These are phyloP conservation scores for Proterorhinus semilunaris DNA, from an alignment of 2,113 vertebrate genomes.

Conservation along the genomic window DNA sequence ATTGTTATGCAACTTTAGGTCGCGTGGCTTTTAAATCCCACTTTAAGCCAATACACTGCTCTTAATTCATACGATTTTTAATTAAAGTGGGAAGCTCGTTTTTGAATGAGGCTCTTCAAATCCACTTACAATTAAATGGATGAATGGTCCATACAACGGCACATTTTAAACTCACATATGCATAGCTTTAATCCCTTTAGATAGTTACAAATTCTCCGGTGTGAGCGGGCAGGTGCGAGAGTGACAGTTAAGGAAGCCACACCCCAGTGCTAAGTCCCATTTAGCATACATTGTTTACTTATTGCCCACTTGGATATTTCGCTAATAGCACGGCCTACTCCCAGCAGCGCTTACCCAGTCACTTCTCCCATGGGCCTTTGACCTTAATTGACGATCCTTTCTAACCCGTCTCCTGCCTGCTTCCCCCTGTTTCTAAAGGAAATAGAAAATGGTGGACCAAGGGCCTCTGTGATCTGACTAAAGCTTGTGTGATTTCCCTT, in stretches of 20 bases:
- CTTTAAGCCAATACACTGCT: constrained; percentile 24
- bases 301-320: constrained; percentile 51
- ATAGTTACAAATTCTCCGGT: constrained; percentile 40
- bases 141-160: constrained; percentile 32
- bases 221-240: constrained; percentile 58
- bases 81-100: constrained; percentile 28
- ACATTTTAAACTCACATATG: constrained; percentile 38
- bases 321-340: constrained; percentile 55
- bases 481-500: constrained; percentile 73
- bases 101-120: constrained; percentile 45
- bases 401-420: constrained; percentile 19
- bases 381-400: constrained; percentile 37
- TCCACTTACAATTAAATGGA: constrained; percentile 49
- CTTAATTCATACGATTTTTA: constrained; percentile 35
- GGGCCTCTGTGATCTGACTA: constrained; percentile 70
- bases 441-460: constrained; percentile 56
- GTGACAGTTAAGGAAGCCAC: constrained; percentile 32
- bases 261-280: constrained; percentile 57
- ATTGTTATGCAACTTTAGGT: constrained; percentile 22
- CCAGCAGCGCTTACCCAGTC: constrained; percentile 35
- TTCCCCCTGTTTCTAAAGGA: constrained; percentile 34
- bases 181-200: constrained; percentile 17
- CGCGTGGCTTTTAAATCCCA: constrained; percentile 21
- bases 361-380: constrained; percentile 44
- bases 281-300: constrained; percentile 65